Base-by-base conservation (phyloP, 1,140 invertebrate species). In the Archivesica marissinica region DNA sequence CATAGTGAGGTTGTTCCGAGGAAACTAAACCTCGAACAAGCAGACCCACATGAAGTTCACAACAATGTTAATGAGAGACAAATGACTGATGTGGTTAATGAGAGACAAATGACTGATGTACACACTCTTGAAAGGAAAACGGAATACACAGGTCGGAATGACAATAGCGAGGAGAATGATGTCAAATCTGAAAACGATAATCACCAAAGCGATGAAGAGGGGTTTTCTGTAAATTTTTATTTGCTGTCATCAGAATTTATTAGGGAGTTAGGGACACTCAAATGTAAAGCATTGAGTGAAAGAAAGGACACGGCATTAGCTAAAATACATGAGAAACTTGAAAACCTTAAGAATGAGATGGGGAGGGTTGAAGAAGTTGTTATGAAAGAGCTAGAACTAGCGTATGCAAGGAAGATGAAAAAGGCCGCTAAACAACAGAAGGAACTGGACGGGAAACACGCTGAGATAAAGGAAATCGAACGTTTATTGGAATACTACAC, bases 281-380 rank as follows among this genome's bases (percentile, higher is more conserved):
- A 85, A 70, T 9, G 47, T 23, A 25, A 30, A 33, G 20, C 74
- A 28, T 59, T 85, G 38, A 25, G n/a, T 13, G 47, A 30, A 23
- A 77, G 82, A 66, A 85, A 78, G 39, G 44, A 78, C 11, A 68
- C 33, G 33, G 74, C 82, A n/a, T 35, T 85, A 25, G 50, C 15
- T 54, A 52, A 77, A 0, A 23, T 85, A 13, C 56, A 85, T 38
- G 33, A 52, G 2, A 66, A 61, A 38, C 25, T 76, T 39, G 9
- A 52, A 39, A 9, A 30, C 11, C n/a, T 85, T n/a, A 85, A 77
- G 39, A 28, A 41, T 28, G 82, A 85, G 52, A 68, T 85, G 44
- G 23, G 3, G 20, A 41, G 35, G 39, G 64, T 75, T 17, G 82
- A 85, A 54, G 56, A 85, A 13, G 52, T 9, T 9, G 82, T 75